Evolutionary conservation across 2,888 invertebrate species (phyloP).

Genomic region (Spodoptera littoralis): DNA sequence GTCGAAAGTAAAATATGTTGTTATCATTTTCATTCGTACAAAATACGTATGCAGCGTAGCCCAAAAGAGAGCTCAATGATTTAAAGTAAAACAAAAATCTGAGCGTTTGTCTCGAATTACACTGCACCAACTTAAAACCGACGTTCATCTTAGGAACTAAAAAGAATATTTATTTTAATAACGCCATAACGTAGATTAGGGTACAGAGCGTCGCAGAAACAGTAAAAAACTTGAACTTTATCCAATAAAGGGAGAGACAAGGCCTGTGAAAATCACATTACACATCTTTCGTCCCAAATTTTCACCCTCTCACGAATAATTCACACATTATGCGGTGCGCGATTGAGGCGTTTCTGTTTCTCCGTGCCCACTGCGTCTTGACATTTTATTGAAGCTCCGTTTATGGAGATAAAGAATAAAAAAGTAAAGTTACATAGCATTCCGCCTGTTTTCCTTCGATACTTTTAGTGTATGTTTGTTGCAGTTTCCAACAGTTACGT

Average conservation of each 20-base stretch:
- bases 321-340: constrained; percentile 71
- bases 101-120: too few species aligned
- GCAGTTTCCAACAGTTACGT: too few species aligned
- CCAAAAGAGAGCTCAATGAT: too few species aligned
- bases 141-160: background rate
- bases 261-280: constrained; percentile 69
- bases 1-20: too few species aligned
- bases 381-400: constrained; percentile 1
- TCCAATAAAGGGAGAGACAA: constrained; percentile 73
- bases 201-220: constrained; percentile 1
- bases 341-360: constrained; percentile 65
- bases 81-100: too few species aligned
- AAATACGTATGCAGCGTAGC: too few species aligned
- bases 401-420: constrained; percentile 2
- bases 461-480: too few species aligned
- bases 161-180: constrained; percentile 2
- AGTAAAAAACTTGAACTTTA: constrained; percentile 69
- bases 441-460: too few species aligned
- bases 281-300: constrained; percentile 72
- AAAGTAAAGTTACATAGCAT: background rate
- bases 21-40: too few species aligned
- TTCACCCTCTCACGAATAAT: constrained; percentile 75
- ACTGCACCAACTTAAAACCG: too few species aligned
- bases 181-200: constrained; percentile 20
- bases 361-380: constrained; percentile 6